Percentiles rank a stretch among this genome's conserved stretches.
Conservation (phyloP, 2,888 invertebrate genomes). For the Chrysolina haemoptera region DNA sequence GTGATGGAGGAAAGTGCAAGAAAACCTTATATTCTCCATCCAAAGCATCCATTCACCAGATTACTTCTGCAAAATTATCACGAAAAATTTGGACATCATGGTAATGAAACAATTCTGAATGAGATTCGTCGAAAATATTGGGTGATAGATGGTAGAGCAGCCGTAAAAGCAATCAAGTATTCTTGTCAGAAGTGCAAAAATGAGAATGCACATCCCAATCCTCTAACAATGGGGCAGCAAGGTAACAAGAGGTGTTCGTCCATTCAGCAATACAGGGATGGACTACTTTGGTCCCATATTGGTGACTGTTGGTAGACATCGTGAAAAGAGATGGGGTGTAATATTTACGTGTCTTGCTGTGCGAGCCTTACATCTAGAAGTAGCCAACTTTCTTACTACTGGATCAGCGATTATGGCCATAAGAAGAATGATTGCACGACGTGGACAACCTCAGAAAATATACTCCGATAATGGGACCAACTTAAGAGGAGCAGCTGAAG, state of each 20-base stretch:
- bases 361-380: constrained; percentile 34
- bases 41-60: not conserved
- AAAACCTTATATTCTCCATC: not conserved
- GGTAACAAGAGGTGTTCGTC: not conserved
- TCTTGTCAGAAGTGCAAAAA: not conserved
- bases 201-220: constrained; percentile 5
- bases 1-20: not conserved
- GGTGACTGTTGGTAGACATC: constrained; percentile 24
- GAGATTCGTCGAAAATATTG: constrained; percentile 30
- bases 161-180: constrained; percentile 14
- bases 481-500: not conserved
- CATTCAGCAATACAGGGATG: constrained; percentile 22
- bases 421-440: constrained; percentile 8
- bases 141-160: constrained; percentile 35
- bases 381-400: constrained; percentile 25
- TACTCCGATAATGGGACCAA: constrained; percentile 20
- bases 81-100: constrained; percentile 19
- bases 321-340: constrained; percentile 35
- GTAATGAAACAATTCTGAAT: constrained; percentile 28
- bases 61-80: not conserved
- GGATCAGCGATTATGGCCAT: constrained; percentile 32
- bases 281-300: constrained; percentile 37
- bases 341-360: constrained; percentile 32
- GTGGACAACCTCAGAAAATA: not conserved
- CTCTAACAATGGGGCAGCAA: not conserved